These are phyloP conservation scores for Lates japonicus DNA, from an alignment of 2,797 vertebrate genomes.

Conservation along the genomic window DNA sequence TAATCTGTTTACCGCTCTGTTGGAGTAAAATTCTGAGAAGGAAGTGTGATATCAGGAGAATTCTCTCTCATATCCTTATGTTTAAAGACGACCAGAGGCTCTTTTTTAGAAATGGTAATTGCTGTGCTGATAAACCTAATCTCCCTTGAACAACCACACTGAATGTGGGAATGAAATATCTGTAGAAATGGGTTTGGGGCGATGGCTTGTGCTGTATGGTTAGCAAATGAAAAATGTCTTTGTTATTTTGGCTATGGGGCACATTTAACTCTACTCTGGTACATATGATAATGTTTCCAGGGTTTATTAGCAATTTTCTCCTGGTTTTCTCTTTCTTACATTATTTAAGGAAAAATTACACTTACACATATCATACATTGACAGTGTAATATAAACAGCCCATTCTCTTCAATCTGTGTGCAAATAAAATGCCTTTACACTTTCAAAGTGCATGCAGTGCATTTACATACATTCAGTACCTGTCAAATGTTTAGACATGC, in stretches of 20 bases:
- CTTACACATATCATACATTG: background rate
- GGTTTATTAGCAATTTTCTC: background rate
- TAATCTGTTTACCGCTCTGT: constrained; percentile 70
- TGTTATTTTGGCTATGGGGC: constrained; percentile 28
- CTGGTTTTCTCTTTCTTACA: background rate
- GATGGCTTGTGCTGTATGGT: background rate
- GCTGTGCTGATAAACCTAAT: constrained; percentile 62
- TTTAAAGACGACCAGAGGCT: constrained; percentile 48
- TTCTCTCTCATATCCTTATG: constrained; percentile 44
- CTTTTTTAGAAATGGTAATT: constrained; percentile 65
- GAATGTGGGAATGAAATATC: constrained; percentile 45
- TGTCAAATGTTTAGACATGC: too few species aligned
- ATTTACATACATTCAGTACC: too few species aligned
- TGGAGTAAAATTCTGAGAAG: constrained; percentile 37
- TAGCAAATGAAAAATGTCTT: constrained; percentile 18
- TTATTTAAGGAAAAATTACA: background rate
- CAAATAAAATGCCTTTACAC: too few species aligned
- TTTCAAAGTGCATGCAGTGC: too few species aligned
- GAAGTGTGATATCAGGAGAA: constrained; percentile 51
- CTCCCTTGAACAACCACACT: constrained; percentile 46
- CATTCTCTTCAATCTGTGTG: too few species aligned
- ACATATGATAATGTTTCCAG: background rate
- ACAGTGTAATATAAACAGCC: background rate
- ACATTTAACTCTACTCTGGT: constrained; percentile 11
- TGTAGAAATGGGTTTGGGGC: constrained; percentile 20